Percentiles rank a stretch among this genome's conserved stretches.
Evolutionary conservation across 2,888 invertebrate genomes (phyloP).

Genomic region (Heliconius aoede): DNA sequence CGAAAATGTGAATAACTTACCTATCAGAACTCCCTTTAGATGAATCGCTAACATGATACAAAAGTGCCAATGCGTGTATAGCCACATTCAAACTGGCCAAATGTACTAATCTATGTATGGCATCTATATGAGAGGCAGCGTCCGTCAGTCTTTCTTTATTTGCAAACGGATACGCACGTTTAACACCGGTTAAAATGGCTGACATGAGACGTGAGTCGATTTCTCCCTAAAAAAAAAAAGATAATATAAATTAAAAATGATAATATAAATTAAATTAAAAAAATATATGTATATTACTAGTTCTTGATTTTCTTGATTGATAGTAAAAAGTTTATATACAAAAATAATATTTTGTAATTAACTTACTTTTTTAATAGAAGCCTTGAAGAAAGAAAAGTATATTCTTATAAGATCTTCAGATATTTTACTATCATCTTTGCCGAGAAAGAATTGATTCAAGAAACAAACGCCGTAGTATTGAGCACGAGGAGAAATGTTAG

Average conservation of each 20-base stretch:
- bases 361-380: slow-evolving; percentile 90
- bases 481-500: slow-evolving; percentile 92
- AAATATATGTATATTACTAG: no score
- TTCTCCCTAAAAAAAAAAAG: slow-evolving; percentile 79
- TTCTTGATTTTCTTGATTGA: no score
- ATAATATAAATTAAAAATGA: no score
- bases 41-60: slow-evolving; percentile 81
- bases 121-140: slow-evolving; percentile 86
- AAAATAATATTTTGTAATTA: neutral
- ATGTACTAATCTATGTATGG: slow-evolving; percentile 90
- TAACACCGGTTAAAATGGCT: slow-evolving; percentile 90
- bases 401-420: slow-evolving; percentile 94
- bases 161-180: slow-evolving; percentile 92
- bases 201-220: slow-evolving; percentile 91
- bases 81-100: slow-evolving; percentile 86
- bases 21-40: slow-evolving; percentile 81
- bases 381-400: slow-evolving; percentile 98
- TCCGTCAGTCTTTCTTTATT: slow-evolving; percentile 83
- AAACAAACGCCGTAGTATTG: slow-evolving; percentile 98
- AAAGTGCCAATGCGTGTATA: slow-evolving; percentile 80
- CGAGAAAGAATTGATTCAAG: slow-evolving; percentile 92
- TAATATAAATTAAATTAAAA: no score
- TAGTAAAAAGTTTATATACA: no score
- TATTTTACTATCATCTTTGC: slow-evolving; percentile 88
- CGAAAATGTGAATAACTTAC: slow-evolving; percentile 58